Conservation (phyloP, 2,797 vertebrate genomes). For the Phataginus tricuspis region DNA sequence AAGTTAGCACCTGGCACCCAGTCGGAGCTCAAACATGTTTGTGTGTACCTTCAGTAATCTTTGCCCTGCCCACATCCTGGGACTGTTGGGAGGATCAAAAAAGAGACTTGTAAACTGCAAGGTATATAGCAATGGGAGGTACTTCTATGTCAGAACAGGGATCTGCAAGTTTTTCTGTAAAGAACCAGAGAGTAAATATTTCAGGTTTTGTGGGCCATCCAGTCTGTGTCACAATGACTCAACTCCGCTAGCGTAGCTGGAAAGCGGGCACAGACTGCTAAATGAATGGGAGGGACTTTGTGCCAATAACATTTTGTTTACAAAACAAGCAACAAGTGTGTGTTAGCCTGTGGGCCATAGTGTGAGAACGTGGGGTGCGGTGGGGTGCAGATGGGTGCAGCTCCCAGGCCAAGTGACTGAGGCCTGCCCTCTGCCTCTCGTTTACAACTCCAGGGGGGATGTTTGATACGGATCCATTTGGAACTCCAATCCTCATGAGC, state of each 20-base stretch:
- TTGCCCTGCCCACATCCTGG: neutral
- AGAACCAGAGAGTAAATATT: neutral
- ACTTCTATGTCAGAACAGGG: neutral
- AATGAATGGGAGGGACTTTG: neutral
- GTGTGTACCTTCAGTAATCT: neutral
- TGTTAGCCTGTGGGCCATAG: neutral
- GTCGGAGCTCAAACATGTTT: fast-evolving
- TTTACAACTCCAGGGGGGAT: neutral
- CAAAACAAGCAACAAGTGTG: neutral
- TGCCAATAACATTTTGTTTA: neutral
- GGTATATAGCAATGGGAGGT: no score
- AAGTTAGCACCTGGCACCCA: neutral
- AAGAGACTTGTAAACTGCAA: neutral
- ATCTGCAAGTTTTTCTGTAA: neutral
- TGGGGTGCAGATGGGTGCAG: neutral
- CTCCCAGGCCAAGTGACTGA: no score
- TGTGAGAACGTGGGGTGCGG: neutral
- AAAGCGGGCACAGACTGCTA: neutral
- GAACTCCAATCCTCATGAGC: neutral
- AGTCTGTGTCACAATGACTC: neutral
- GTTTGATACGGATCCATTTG: neutral
- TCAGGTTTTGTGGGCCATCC: neutral
- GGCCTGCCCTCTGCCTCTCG: neutral
- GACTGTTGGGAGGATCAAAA: neutral
- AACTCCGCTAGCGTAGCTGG: neutral